Evolutionary conservation across 2,113 vertebrate species (phyloP).

Genomic region (Melanocharis versteri): DNA sequence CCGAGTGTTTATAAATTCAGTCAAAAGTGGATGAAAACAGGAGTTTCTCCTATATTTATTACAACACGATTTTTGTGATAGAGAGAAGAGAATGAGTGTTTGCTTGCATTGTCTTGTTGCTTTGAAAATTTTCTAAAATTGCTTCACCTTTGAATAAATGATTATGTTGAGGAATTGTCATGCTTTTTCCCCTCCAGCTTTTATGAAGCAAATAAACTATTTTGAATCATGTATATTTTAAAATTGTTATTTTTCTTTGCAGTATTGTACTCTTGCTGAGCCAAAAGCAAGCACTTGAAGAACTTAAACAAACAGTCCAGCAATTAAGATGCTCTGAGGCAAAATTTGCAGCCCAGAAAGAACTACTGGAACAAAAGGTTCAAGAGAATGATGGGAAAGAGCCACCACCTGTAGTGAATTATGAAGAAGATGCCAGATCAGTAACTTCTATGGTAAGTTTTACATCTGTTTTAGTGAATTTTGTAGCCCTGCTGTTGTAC

Average conservation of each 20-base stretch:
- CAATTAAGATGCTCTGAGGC: conserved; percentile 87
- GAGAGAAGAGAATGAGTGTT: background rate
- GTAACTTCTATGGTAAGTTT: conserved; percentile 87
- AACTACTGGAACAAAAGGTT: conserved; percentile 88
- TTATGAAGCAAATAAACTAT: background rate
- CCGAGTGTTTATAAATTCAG: background rate
- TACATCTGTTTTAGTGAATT: background rate
- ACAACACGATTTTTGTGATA: background rate
- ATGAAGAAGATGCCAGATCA: conserved; percentile 94
- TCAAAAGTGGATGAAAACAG: background rate
- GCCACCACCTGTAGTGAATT: conserved; percentile 87
- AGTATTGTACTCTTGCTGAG: conserved; percentile 86
- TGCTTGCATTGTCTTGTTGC: background rate
- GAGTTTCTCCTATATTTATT: background rate
- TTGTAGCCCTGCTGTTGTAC: background rate
- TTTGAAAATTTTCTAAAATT: background rate
- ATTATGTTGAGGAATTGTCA: background rate
- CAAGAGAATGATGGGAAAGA: conserved; percentile 88
- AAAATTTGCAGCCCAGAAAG: conserved; percentile 88
- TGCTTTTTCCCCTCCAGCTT: background rate
- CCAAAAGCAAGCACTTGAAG: conserved; percentile 90
- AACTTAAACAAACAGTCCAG: conserved; percentile 90
- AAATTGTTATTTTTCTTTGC: conserved; percentile 27
- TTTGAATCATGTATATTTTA: background rate
- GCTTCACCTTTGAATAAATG: background rate